A percentile compares a stretch with the other conserved stretches of the same genome.
These are phyloP conservation scores for Phasianus colchicus DNA, from an alignment of 2,113 vertebrate genomes.

Conservation along the genomic window DNA sequence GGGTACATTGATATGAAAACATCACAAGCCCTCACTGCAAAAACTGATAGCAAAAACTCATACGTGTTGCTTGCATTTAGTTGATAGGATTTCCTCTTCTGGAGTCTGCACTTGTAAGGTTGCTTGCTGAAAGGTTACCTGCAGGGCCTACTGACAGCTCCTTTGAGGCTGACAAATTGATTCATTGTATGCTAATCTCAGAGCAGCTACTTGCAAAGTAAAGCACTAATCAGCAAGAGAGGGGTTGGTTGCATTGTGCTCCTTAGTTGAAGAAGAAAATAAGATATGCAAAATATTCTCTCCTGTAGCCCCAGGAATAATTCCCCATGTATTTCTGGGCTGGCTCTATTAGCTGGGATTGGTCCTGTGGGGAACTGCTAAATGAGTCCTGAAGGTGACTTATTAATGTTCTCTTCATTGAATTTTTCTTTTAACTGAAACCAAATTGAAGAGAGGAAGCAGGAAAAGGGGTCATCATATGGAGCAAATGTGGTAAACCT, in stretches of 20 bases:
- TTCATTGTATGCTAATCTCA: not conserved
- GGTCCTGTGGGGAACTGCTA: not conserved
- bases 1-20: not conserved
- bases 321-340: not conserved
- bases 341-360: not conserved
- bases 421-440: not conserved
- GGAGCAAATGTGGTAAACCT: not conserved
- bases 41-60: not conserved
- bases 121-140: conserved; percentile 16
- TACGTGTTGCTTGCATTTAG: fast-evolving
- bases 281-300: not conserved
- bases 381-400: not conserved
- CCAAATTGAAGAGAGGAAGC: not conserved
- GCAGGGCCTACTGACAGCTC: not conserved
- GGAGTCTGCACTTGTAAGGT: not conserved
- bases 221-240: not conserved
- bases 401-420: not conserved
- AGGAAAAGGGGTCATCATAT: not conserved
- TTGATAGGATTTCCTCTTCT: not conserved
- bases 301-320: not conserved
- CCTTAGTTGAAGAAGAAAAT: not conserved
- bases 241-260: not conserved
- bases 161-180: not conserved
- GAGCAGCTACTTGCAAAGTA: not conserved
- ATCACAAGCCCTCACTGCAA: not conserved